Evolutionary conservation across 2,888 invertebrate genomes (phyloP), one percentile per base, ranked within the genome.

Genomic region (Sepiola atlantica): DNA sequence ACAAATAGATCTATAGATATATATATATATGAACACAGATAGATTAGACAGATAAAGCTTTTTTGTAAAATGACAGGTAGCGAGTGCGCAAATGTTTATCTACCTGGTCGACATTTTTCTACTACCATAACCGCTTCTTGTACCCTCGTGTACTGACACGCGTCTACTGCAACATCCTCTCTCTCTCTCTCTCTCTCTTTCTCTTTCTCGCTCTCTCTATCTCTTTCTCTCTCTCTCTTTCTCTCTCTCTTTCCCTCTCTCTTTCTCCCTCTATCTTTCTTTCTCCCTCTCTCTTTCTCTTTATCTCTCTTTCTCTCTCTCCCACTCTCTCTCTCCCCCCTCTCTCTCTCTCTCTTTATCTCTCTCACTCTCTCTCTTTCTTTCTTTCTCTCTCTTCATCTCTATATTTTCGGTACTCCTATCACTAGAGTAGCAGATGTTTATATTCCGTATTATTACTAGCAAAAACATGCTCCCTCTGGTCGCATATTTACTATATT

Each of bases 121-220:
- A 12, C 16, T 12, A n/a, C 14, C 14, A n/a, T 77, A 77, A 77
- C 77, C 77, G 16, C 16, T 32, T n/a, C n/a, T 32, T 77, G 77
- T 77, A 77, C 32, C 77, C 77, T 77, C 77, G 77, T 77, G 77
- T n/a, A n/a, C 77, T 77, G 77, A 77, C 77, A 77, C n/a, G 77
- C 14, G 77, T n/a, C 32, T 77, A 77, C n/a, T 2, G 10, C 61
- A 24, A 61, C 28, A 21, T 61, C 2, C 61, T 4, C 77, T 10
- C 10, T 28, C n/a, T 12, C 77, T 12, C 12, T 8, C n/a, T 14
- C n/a, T 12, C 77, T n/a, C 28, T 10, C n/a, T n/a, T 14, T 10
- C 10, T n/a, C 77, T n/a, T 14, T 77, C 77, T 77, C 10, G 28
- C 77, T 77, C n/a, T 77, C 77, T 77, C n/a, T n/a, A 28, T 77